These are phyloP conservation scores for Pachypeltis micranthus DNA, from an alignment of 1,140 invertebrate genomes.

Conservation along the genomic window DNA sequence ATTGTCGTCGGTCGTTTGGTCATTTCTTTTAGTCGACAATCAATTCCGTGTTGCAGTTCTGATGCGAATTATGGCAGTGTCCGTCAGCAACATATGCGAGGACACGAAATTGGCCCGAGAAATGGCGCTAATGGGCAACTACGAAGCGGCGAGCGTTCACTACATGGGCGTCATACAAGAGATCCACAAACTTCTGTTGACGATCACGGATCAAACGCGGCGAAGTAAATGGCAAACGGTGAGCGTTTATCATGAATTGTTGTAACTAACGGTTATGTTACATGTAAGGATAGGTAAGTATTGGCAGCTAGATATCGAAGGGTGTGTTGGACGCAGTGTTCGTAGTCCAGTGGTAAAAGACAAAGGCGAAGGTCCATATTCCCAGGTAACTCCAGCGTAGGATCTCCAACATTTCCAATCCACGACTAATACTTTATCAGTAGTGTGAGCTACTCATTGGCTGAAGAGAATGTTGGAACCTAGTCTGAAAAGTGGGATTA, in stretches of 20 bases:
- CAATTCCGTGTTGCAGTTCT: constrained; percentile 27
- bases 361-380: background rate
- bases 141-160: constrained; percentile 87
- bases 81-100: constrained; percentile 78
- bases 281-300: no score
- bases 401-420: no score
- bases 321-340: background rate
- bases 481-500: no score
- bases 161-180: constrained; percentile 89
- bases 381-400: no score
- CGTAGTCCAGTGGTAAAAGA: no score
- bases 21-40: no score
- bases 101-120: constrained; percentile 87
- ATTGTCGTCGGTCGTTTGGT: no score
- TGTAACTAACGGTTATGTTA: background rate
- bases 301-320: background rate
- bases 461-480: no score
- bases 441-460: no score
- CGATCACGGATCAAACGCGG: constrained; percentile 62
- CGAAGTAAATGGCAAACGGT: constrained; percentile 85
- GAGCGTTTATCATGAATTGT: constrained; percentile 32
- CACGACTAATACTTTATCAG: no score
- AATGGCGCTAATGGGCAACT: constrained; percentile 88
- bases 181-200: constrained; percentile 69
- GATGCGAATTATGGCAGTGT: constrained; percentile 55